Percentiles rank a stretch among this genome's conserved stretches.
Conservation (phyloP, 1,140 invertebrate species). For the Uloborus diversus region DNA sequence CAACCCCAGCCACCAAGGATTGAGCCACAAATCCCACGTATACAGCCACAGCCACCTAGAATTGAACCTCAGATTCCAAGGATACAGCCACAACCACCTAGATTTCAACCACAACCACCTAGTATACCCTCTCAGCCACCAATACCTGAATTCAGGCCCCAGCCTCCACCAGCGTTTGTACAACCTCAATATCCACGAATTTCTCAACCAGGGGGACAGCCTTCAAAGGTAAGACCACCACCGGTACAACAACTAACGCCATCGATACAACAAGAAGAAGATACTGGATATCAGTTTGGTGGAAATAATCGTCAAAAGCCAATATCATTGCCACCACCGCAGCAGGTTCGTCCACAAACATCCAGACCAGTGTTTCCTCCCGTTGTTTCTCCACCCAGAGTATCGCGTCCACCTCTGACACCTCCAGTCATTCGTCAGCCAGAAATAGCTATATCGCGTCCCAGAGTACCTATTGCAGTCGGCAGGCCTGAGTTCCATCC, state of each 20-base stretch:
- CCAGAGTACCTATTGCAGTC: neutral
- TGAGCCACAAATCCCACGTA: neutral
- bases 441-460: conserved; percentile 16
- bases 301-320: conserved; percentile 9
- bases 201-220: neutral
- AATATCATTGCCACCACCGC: conserved; percentile 30
- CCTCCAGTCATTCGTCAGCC: conserved; percentile 21
- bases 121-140: neutral
- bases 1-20: conserved; percentile 19
- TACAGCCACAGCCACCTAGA: neutral
- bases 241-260: conserved; percentile 1
- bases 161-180: neutral
- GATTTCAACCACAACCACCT: neutral
- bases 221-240: conserved; percentile 4
- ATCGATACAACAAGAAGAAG: conserved; percentile 40
- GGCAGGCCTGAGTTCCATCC: conserved; percentile 26
- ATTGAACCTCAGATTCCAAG: conserved; percentile 2
- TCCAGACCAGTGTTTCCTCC: conserved; percentile 41
- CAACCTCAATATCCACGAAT: conserved; percentile 28
- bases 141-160: neutral
- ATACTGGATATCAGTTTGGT: conserved; percentile 43
- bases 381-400: conserved; percentile 33
- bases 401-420: conserved; percentile 25
- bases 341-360: conserved; percentile 2
- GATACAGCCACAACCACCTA: conserved; percentile 7